phyloP scores from a whole-genome alignment of 35 echinoderm and acorn worm genomes.

The Ptychodera flava region DNA sequence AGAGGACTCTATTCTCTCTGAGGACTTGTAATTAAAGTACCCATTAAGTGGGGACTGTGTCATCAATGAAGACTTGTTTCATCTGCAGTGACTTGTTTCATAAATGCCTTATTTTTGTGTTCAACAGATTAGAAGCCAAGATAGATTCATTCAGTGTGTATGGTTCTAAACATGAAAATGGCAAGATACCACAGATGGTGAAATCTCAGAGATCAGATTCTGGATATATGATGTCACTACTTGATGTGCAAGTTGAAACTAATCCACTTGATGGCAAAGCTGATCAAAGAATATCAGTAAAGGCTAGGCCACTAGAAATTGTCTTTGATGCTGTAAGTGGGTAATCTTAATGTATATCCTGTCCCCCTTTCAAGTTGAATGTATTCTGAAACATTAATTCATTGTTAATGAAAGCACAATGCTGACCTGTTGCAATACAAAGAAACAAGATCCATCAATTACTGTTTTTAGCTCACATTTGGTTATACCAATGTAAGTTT shows the following conservation, averaged over 20 bases:
- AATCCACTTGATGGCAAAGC: slow-evolving; percentile 84
- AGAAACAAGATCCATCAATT: too few species aligned
- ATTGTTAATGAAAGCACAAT: too few species aligned
- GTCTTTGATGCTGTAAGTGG: slow-evolving; percentile 93
- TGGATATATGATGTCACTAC: slow-evolving; percentile 36
- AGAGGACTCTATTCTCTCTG: too few species aligned
- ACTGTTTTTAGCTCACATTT: too few species aligned
- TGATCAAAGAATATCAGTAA: slow-evolving; percentile 74
- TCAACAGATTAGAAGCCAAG: slow-evolving; percentile 48
- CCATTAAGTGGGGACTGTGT: too few species aligned
- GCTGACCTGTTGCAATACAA: too few species aligned
- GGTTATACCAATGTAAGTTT: too few species aligned
- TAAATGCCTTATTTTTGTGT: background rate
- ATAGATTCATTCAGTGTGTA: slow-evolving; percentile 84
- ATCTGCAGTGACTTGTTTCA: too few species aligned
- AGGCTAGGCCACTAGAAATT: slow-evolving; percentile 79
- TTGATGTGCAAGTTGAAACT: slow-evolving; percentile 69
- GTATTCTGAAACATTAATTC: too few species aligned
- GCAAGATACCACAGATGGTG: slow-evolving; percentile 78
- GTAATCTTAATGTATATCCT: background rate
- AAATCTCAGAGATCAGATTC: slow-evolving; percentile 69
- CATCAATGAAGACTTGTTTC: too few species aligned
- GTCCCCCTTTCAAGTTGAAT: too few species aligned
- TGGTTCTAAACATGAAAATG: slow-evolving; percentile 44
- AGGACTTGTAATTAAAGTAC: too few species aligned